phyloP scores from a whole-genome alignment of 2,888 invertebrate genomes.

The Eupelmus urozonus region DNA sequence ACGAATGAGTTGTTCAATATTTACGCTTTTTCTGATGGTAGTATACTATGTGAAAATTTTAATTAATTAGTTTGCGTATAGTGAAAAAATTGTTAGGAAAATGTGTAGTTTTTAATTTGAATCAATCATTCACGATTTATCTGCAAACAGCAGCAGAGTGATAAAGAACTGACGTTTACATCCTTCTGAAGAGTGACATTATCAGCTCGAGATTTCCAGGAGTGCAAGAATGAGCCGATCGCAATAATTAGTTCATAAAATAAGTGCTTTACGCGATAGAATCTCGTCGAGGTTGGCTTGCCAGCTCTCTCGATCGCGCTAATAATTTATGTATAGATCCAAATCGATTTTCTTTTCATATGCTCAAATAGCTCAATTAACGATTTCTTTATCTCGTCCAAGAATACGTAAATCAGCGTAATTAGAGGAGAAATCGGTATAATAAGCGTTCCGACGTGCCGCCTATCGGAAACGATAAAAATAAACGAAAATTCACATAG shows the following conservation, averaged over 20 bases:
- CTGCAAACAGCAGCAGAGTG: too few species aligned
- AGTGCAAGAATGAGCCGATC: background rate
- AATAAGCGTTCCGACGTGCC: conserved; percentile 1
- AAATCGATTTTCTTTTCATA: conserved; percentile 10
- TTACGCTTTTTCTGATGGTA: too few species aligned
- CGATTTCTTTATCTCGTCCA: background rate
- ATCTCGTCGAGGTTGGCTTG: conserved; percentile 6
- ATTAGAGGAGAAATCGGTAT: conserved; percentile 34
- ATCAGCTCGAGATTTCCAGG: background rate
- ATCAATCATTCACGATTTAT: too few species aligned
- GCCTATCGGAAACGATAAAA: background rate
- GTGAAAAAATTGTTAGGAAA: too few species aligned
- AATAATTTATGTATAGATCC: conserved; percentile 14
- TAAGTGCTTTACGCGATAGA: background rate
- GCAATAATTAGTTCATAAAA: conserved; percentile 15
- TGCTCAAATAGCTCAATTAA: conserved; percentile 2
- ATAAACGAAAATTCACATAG: too few species aligned
- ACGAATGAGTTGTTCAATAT: too few species aligned
- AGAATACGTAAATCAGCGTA: conserved; percentile 2
- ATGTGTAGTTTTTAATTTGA: too few species aligned
- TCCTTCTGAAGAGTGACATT: background rate
- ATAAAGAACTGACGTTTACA: background rate
- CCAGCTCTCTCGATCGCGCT: background rate
- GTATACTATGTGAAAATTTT: too few species aligned
- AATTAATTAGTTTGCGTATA: too few species aligned